Conservation (phyloP, 2,888 invertebrate genomes). For the Acleris laterana region DNA sequence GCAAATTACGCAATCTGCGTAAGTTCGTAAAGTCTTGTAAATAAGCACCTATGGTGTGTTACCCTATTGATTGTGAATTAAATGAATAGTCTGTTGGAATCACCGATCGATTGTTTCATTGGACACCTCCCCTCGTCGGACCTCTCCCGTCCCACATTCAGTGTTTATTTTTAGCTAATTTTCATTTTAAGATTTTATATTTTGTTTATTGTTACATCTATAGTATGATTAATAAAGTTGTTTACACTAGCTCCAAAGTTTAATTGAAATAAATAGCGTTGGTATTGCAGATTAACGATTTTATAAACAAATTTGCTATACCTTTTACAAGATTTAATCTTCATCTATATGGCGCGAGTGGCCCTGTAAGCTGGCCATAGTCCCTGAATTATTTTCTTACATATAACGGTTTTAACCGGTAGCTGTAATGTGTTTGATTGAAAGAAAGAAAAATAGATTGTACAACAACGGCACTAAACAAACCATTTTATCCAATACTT, state of each 20-base stretch:
- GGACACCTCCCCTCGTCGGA: constrained; percentile 39
- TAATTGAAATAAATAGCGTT: constrained; percentile 5
- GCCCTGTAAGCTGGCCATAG: no score
- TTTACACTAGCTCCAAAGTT: constrained; percentile 38
- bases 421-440: no score
- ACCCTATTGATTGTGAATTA: constrained; percentile 77
- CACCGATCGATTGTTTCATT: constrained; percentile 67
- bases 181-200: constrained; percentile 48
- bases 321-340: no score
- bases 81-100: constrained; percentile 80
- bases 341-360: no score
- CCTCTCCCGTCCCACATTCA: constrained; percentile 29
- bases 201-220: constrained; percentile 43
- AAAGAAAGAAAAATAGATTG: no score
- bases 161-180: constrained; percentile 40
- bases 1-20: constrained; percentile 61
- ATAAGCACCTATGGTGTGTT: constrained; percentile 79
- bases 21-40: constrained; percentile 72
- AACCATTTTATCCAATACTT: no score
- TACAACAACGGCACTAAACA: no score
- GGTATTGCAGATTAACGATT: not conserved
- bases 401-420: no score
- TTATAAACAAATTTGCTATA: not conserved
- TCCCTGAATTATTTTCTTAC: no score
- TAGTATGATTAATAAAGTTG: constrained; percentile 50